These are phyloP conservation scores for Pseudoatta argentina DNA, from an alignment of 1,140 invertebrate species.

Conservation along the genomic window DNA sequence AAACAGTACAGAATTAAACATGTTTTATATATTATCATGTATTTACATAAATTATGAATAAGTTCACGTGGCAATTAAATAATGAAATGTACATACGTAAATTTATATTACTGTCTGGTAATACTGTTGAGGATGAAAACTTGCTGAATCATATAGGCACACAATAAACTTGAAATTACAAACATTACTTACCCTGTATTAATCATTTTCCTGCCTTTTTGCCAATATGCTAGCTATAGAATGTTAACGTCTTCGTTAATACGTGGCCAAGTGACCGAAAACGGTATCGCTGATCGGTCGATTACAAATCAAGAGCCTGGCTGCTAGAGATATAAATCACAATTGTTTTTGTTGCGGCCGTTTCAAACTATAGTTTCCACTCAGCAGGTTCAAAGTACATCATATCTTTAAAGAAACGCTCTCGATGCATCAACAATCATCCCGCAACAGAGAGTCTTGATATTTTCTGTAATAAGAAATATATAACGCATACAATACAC, in stretches of 20 bases:
- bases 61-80: neutral
- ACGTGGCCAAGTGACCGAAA: neutral
- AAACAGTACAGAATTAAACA: no score
- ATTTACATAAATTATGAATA: neutral
- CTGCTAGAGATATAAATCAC: neutral
- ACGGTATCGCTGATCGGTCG: neutral
- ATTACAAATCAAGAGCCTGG: neutral
- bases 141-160: neutral
- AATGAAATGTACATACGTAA: no score
- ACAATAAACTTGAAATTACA: neutral
- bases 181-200: conserved; percentile 29
- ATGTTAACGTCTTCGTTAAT: neutral
- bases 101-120: neutral
- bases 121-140: neutral
- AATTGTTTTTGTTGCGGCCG: neutral
- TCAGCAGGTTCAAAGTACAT: conserved; percentile 3
- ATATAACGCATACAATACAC: neutral
- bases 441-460: neutral
- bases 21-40: neutral
- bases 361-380: neutral
- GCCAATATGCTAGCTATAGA: neutral
- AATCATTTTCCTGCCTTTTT: conserved; percentile 1
- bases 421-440: neutral
- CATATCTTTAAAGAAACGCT: neutral
- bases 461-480: neutral